Conservation (phyloP, 2,113 vertebrate genomes). For the Lucifuga dentata region DNA sequence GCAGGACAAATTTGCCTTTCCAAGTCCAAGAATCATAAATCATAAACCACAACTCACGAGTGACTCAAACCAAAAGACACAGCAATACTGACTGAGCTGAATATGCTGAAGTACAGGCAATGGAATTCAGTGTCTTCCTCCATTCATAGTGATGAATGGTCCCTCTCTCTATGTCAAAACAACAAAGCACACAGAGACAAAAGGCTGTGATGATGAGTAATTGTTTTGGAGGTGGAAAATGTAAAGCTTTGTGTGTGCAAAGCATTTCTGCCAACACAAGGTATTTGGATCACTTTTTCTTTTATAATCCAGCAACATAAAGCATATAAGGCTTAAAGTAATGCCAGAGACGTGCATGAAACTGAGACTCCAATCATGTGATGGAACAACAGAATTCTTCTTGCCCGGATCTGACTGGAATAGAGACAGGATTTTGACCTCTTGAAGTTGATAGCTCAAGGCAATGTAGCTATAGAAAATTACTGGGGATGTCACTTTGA, state of each 20-base stretch:
- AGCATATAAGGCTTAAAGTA: constrained; percentile 36
- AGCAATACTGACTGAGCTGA: constrained; percentile 33
- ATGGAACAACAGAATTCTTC: constrained; percentile 14
- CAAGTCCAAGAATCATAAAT: constrained; percentile 57
- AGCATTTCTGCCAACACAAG: constrained; percentile 63
- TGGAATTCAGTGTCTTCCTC: constrained; percentile 43
- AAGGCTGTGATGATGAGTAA: constrained; percentile 73
- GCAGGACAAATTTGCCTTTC: constrained; percentile 37
- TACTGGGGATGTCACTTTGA: constrained; percentile 3
- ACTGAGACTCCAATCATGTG: constrained; percentile 30
- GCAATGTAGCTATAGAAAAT: constrained; percentile 10
- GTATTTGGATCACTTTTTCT: constrained; percentile 57
- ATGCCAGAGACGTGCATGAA: constrained; percentile 59
- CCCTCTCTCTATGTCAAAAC: constrained; percentile 61
- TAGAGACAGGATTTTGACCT: constrained; percentile 36
- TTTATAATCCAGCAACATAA: constrained; percentile 54
- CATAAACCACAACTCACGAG: constrained; percentile 48
- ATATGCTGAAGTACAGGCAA: constrained; percentile 35
- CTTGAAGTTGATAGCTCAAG: constrained; percentile 18
- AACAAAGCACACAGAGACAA: constrained; percentile 73
- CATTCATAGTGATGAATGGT: constrained; percentile 70
- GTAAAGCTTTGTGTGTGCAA: constrained; percentile 56
- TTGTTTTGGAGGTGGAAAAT: constrained; percentile 58
- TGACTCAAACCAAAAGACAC: constrained; percentile 38
- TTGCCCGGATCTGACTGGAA: constrained; percentile 33